Base-by-base conservation (phyloP, 1,140 invertebrate genomes). In the Pollicipes pollicipes region DNA sequence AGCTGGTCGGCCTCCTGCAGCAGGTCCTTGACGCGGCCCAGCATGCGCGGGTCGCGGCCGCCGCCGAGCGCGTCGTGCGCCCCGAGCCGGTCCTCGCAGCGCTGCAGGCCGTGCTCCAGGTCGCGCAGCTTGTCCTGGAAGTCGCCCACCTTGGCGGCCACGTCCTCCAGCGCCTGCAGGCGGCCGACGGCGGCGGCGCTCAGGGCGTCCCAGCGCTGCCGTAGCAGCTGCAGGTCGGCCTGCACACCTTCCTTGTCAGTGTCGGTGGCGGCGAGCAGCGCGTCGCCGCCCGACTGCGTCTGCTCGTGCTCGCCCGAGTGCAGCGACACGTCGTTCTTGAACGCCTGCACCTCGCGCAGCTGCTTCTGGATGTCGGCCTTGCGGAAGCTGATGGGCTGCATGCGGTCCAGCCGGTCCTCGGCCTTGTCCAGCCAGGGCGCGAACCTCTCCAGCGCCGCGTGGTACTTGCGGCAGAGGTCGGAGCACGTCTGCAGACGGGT, bases 391-490 rank as follows among this genome's bases (percentile, higher is more conserved):
- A 88, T 85, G 0, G 91, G 88, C 30, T 86, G 86, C n/a, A 95
- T 81, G 68, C 85, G 85, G 35, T 89, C 86, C 16, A 95, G 79
- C 75, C 91, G 90, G 71, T 91, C 89, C 80, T 97, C 93, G 0
- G 89, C 89, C 73, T 90, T 87, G 35, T 86, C 82, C 67, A 97
- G 78, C 93, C 94, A 97, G 0, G 92, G 89, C 0, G 91, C 77
- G 83, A 97, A 95, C 0, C 85, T 84, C 75, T 95, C 93, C 71
- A 91, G 86, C 1, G 87, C 86, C 74, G 86, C 85, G 75, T 90
- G 88, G 80, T 92, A 97, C 78, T 94, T 94, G 73, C 90, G 89
- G 78, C 91, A 95, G 77, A 95, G 91, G 79, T 95, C 92, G 82
- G 88, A 89, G 78, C 90, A 91, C 0, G 90, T 93, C 77, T 95